Conservation (phyloP, 2,113 vertebrate species). For the Fregetta grallaria region DNA sequence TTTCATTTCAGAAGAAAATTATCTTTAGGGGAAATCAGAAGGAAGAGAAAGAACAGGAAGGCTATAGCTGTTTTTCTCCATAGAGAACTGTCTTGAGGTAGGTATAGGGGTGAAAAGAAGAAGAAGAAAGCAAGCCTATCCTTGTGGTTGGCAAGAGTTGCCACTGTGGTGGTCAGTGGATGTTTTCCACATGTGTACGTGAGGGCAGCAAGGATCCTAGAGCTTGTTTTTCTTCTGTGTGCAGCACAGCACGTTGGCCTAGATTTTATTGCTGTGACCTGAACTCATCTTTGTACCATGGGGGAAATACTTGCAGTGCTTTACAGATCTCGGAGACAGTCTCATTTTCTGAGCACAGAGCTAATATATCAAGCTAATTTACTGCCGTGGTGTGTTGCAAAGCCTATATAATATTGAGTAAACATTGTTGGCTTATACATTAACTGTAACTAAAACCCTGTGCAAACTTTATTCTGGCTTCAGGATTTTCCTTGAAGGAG, state of each 20-base stretch:
- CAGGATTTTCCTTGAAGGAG: conserved; percentile 58
- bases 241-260: conserved; percentile 55
- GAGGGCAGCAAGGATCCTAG: conserved; percentile 5
- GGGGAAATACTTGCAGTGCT: conserved; percentile 60
- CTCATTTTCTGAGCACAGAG: conserved; percentile 63
- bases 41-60: background rate
- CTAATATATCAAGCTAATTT: conserved; percentile 68
- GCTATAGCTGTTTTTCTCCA: background rate
- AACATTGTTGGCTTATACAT: conserved; percentile 68
- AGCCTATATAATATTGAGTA: conserved; percentile 64
- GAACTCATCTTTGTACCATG: conserved; percentile 62
- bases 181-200: conserved; percentile 8
- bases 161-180: background rate
- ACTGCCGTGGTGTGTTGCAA: conserved; percentile 56
- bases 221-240: conserved; percentile 31
- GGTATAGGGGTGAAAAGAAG: background rate
- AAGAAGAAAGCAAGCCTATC: background rate
- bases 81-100: background rate
- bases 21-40: background rate
- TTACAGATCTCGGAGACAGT: conserved; percentile 34
- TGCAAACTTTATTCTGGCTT: conserved; percentile 61
- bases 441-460: conserved; percentile 68
- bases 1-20: background rate
- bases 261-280: conserved; percentile 69
- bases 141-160: background rate